phyloP scores from a whole-genome alignment of 2,113 vertebrate genomes.

The Python bivittatus region DNA sequence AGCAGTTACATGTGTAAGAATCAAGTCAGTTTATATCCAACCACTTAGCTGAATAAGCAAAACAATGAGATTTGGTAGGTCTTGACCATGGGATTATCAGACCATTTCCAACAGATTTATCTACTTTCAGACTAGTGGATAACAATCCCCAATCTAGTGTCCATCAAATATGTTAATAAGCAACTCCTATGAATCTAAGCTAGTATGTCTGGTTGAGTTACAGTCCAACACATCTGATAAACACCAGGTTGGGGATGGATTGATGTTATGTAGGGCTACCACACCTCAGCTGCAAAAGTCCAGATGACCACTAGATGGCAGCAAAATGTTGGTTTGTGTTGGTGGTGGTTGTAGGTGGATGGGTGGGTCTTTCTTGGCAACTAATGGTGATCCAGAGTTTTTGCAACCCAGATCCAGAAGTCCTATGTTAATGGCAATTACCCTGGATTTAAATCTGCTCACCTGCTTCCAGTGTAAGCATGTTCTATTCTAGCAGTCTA shows the following conservation, averaged over 20 bases:
- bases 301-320: too few relatives aligned
- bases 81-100: neutral
- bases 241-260: too few relatives aligned
- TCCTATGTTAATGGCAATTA: neutral
- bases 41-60: neutral
- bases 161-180: too few relatives aligned
- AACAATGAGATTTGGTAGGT: neutral
- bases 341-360: too few relatives aligned
- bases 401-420: neutral
- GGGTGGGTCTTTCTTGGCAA: too few relatives aligned
- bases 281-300: neutral
- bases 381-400: too few relatives aligned
- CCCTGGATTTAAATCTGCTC: neutral
- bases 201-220: too few relatives aligned
- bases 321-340: too few relatives aligned
- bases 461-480: neutral
- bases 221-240: too few relatives aligned
- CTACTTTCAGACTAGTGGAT: neutral
- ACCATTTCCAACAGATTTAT: neutral
- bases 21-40: neutral
- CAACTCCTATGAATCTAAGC: too few relatives aligned
- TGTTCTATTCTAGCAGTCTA: neutral
- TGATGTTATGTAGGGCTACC: too few relatives aligned
- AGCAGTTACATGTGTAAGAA: neutral
- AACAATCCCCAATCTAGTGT: too few relatives aligned